phyloP scores from a whole-genome alignment of 2,888 invertebrate species.

The Drosophila melanosoma region DNA sequence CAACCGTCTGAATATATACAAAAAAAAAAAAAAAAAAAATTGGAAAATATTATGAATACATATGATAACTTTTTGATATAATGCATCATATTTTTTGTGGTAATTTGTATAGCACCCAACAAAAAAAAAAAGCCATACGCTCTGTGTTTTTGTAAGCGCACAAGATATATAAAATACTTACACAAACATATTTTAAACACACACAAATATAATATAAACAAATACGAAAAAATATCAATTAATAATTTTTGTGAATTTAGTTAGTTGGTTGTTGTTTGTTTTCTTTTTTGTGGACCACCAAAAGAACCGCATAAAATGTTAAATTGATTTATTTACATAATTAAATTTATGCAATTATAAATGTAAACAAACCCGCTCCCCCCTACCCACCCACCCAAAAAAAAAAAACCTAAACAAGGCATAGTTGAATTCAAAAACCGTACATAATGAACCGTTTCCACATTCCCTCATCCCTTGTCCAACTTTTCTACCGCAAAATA shows the following conservation, averaged over 20 bases:
- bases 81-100: slow-evolving; percentile 80
- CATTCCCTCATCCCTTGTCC: neutral
- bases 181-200: slow-evolving; percentile 28
- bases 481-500: slow-evolving; percentile 2
- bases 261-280: slow-evolving; percentile 53
- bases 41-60: slow-evolving; percentile 57
- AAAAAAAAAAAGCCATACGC: slow-evolving; percentile 48
- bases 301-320: slow-evolving; percentile 65
- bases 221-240: slow-evolving; percentile 35
- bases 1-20: slow-evolving; percentile 42
- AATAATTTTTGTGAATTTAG: slow-evolving; percentile 58
- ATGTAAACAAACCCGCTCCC: slow-evolving; percentile 62
- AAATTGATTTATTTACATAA: slow-evolving; percentile 75
- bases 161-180: slow-evolving; percentile 46
- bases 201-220: slow-evolving; percentile 52
- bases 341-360: slow-evolving; percentile 78
- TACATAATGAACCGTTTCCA: slow-evolving; percentile 1
- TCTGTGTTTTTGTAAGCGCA: slow-evolving; percentile 76
- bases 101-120: slow-evolving; percentile 82
- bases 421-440: slow-evolving; percentile 25
- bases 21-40: slow-evolving; percentile 42
- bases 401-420: slow-evolving; percentile 29
- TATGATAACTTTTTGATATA: slow-evolving; percentile 70
- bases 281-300: slow-evolving; percentile 21
- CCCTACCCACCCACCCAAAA: slow-evolving; percentile 2